Conservation (phyloP, 2,113 vertebrate species). For the Mungos mungo region DNA sequence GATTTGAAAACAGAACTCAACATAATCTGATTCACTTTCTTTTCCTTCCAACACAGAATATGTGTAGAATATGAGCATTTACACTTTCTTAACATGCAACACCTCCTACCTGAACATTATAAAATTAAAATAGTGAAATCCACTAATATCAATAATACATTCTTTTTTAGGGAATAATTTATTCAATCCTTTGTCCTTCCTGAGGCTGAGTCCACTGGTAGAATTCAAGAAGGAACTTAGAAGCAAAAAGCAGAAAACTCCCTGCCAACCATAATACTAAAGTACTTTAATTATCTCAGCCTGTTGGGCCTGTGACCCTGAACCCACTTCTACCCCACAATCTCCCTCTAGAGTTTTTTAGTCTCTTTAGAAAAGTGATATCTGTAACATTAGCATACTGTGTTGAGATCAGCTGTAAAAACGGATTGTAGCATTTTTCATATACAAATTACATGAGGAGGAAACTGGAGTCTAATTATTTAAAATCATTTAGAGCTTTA, state of each 20-base stretch:
- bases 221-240: background rate
- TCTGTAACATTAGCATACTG: background rate
- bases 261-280: background rate
- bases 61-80: background rate
- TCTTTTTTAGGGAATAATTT: background rate
- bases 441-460: background rate
- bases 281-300: background rate
- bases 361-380: background rate
- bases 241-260: background rate
- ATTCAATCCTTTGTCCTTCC: background rate
- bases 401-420: background rate
- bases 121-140: background rate
- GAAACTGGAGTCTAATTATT: background rate
- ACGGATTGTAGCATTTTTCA: background rate
- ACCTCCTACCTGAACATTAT: background rate
- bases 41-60: background rate
- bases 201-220: background rate
- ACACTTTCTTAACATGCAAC: background rate
- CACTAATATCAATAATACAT: background rate
- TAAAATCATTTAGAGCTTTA: background rate
- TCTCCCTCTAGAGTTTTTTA: background rate
- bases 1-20: background rate
- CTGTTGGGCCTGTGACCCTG: background rate
- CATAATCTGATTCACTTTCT: background rate
- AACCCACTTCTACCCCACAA: background rate